Conservation (phyloP, 1,140 invertebrate genomes). For the Temnothorax longispinosus region DNA sequence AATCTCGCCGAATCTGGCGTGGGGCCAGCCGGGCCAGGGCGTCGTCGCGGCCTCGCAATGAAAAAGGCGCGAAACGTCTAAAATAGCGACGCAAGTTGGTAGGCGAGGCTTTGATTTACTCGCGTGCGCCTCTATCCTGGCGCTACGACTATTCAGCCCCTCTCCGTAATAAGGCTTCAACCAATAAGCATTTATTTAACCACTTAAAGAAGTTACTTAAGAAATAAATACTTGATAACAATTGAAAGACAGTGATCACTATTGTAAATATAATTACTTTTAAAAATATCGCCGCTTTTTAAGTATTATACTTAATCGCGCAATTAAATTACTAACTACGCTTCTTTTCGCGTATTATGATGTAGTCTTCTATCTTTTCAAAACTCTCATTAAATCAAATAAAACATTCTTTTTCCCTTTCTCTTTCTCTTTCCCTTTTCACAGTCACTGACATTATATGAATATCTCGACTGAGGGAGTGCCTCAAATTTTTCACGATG, state of each 20-base stretch:
- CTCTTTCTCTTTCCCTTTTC: background rate
- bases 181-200: background rate
- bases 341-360: background rate
- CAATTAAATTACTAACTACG: background rate
- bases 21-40: conserved; percentile 65
- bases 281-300: background rate
- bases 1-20: conserved; percentile 59
- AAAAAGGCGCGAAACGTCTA: conserved; percentile 74
- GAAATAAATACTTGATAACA: background rate
- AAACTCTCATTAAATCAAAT: background rate
- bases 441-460: background rate
- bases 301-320: background rate
- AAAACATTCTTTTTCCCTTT: background rate
- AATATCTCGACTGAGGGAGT: background rate
- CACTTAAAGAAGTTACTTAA: background rate
- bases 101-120: conserved; percentile 20
- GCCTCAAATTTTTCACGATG: background rate
- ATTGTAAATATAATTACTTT: background rate
- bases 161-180: background rate
- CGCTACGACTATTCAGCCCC: background rate
- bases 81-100: conserved; percentile 55
- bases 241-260: background rate
- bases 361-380: background rate
- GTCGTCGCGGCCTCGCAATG: conserved; percentile 9
- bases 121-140: background rate